Base-by-base conservation (phyloP, 2,113 vertebrate species). In the Datnioides undecimradiatus region DNA sequence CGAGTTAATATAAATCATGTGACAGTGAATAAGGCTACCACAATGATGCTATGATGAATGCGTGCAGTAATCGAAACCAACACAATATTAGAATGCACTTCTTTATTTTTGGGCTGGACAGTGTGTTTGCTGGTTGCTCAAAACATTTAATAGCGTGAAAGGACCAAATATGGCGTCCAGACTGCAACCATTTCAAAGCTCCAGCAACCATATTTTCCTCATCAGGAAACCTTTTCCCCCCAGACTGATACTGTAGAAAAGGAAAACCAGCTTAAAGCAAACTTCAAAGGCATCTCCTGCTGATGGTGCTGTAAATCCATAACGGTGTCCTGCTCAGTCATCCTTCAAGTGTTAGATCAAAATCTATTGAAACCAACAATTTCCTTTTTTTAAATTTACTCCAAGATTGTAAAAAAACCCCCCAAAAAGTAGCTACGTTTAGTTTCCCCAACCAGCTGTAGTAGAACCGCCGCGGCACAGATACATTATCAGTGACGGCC, bases 401-500 rank as follows among this genome's bases (percentile, higher is more conserved):
- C n/a, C n/a, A n/a, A n/a, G n/a, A n/a, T n/a, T n/a, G n/a, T n/a
- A n/a, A n/a, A n/a, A n/a, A n/a, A n/a, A n/a, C n/a, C n/a, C n/a
- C n/a, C n/a, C n/a, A n/a, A 57, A 23, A 23, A 70, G 17, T 23
- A 31, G 3, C 9, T 60, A 23, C 43, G 8, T 49, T 46, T n/a
- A 57, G 5, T 8, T 45, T 3, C 48, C 49, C 19, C 16, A 27
- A 23, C 9, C 55, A 41, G 11, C n/a, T n/a, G 16, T 29, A 16
- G 45, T 29, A n/a, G 38, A 25, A n/a, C 36, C 49, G 43, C 43
- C 38, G 0, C n/a, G 3, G 45, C 57, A 52, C 8, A 17, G 59
- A 64, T 33, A n/a, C 45, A 71, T 86, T 70, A 75, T 79, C 74
- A 70, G 43, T 52, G 6, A 51, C 74, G 27, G 74, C 34, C 65